Conservation (phyloP, 2,113 vertebrate species). For the Gymnorhina tibicen region DNA sequence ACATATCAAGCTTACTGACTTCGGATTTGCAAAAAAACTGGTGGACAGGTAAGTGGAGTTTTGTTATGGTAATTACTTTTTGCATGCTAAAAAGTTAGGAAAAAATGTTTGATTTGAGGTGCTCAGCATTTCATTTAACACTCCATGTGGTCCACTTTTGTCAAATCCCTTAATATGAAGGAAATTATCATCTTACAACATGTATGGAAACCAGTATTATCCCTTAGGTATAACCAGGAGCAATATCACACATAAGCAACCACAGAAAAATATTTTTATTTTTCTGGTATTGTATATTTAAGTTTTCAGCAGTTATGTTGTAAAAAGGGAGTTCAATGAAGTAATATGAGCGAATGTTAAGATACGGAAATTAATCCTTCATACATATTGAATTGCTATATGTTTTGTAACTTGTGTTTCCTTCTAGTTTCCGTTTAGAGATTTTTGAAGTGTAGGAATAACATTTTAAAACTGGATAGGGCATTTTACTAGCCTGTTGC, state of each 20-base stretch:
- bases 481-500: background rate
- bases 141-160: background rate
- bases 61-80: background rate
- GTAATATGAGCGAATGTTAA: background rate
- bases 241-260: background rate
- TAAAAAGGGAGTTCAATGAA: background rate
- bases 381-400: background rate
- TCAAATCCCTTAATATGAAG: background rate
- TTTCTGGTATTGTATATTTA: background rate
- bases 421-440: background rate
- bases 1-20: constrained; percentile 94
- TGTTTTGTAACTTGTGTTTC: background rate
- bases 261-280: background rate
- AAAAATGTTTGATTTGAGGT: background rate
- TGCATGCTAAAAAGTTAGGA: background rate
- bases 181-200: background rate
- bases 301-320: background rate
- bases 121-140: background rate
- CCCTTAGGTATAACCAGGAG: background rate
- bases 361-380: background rate
- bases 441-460: background rate
- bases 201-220: background rate
- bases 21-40: constrained; percentile 95
- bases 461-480: background rate
- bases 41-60: constrained; percentile 80